Percentiles rank a stretch among this genome's conserved stretches.
These are phyloP conservation scores for Himalopsyche phryganea DNA, from an alignment of 1,140 invertebrate genomes.

Conservation along the genomic window DNA sequence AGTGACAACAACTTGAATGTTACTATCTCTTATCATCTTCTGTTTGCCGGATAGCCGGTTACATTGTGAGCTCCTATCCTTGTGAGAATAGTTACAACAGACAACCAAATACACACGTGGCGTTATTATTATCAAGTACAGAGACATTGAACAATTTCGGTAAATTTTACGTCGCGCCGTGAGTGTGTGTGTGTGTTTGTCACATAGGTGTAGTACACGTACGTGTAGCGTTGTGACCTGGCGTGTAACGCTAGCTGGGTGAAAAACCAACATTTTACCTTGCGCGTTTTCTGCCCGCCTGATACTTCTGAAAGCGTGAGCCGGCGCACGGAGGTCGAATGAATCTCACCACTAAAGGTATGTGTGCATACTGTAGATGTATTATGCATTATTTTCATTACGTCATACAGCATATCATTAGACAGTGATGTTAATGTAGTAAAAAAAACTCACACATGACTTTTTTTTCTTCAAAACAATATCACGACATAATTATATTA, in stretches of 20 bases:
- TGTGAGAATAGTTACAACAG: not conserved
- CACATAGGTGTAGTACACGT: no score
- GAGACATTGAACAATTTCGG: constrained; percentile 6
- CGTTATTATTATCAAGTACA: not conserved
- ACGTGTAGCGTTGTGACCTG: no score
- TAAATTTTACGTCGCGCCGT: not conserved
- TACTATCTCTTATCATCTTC: not conserved
- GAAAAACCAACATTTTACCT: no score
- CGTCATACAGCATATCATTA: no score
- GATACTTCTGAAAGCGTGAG: constrained; percentile 4
- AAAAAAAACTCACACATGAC: no score
- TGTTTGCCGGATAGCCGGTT: constrained; percentile 2
- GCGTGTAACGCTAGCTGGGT: no score
- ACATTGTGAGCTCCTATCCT: not conserved
- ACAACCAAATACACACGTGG: not conserved
- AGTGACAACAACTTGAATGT: no score
- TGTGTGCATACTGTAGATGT: no score
- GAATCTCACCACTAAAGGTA: constrained; percentile 14
- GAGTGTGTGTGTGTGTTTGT: not conserved
- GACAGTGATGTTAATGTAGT: no score
- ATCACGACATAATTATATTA: no score
- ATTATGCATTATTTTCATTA: no score
- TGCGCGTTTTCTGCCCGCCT: constrained; percentile 9
- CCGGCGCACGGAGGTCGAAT: constrained; percentile 16
- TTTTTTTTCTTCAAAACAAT: no score